These are phyloP conservation scores for Drosophila punjabiensis DNA, from an alignment of 1,140 invertebrate genomes.

Conservation along the genomic window DNA sequence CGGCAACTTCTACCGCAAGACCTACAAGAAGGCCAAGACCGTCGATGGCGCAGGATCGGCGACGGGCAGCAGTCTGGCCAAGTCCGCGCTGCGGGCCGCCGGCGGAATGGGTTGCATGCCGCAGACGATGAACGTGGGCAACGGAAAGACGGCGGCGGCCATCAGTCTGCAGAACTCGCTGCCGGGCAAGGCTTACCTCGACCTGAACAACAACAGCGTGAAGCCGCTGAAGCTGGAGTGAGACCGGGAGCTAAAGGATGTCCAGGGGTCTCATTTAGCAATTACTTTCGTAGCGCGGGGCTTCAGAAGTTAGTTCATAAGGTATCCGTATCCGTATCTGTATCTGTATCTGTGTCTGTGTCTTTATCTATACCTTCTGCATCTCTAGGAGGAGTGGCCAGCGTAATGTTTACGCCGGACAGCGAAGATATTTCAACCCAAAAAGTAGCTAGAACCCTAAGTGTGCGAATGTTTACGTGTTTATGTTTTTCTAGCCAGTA, in stretches of 20 bases:
- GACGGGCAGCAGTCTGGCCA: slow-evolving; percentile 55
- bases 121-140: slow-evolving; percentile 37
- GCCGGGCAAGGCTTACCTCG: slow-evolving; percentile 67
- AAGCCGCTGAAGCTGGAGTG: slow-evolving; percentile 75
- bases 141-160: slow-evolving; percentile 21
- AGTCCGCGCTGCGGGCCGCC: slow-evolving; percentile 71
- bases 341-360: slow-evolving; percentile 35
- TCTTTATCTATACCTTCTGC: slow-evolving; percentile 42
- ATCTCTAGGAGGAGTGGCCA: slow-evolving; percentile 36
- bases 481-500: slow-evolving; percentile 47
- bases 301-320: slow-evolving; percentile 63
- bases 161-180: slow-evolving; percentile 20
- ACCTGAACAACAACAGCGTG: slow-evolving; percentile 79
- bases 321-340: slow-evolving; percentile 33
- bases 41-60: slow-evolving; percentile 30
- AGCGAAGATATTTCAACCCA: slow-evolving; percentile 67
- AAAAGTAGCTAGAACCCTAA: slow-evolving; percentile 73
- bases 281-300: slow-evolving; percentile 69
- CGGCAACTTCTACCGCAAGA: slow-evolving; percentile 93
- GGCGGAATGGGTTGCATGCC: slow-evolving; percentile 80
- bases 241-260: slow-evolving; percentile 25
- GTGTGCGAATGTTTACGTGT: slow-evolving; percentile 55
- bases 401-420: slow-evolving; percentile 78
- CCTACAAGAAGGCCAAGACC: slow-evolving; percentile 87
- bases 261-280: slow-evolving; percentile 36